Conservation (phyloP, 2,113 vertebrate species). For the Zonotrichia leucophrys region DNA sequence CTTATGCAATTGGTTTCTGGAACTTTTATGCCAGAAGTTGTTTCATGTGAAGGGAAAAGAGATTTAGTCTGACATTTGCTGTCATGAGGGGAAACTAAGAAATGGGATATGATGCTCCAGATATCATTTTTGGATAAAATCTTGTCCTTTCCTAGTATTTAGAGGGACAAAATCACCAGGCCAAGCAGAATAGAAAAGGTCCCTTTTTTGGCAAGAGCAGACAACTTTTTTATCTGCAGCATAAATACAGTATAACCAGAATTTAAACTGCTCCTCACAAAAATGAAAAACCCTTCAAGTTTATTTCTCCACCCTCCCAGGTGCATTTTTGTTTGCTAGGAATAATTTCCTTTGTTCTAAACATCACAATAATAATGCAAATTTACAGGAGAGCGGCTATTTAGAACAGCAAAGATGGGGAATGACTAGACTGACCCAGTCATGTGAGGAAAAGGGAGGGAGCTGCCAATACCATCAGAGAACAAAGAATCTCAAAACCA, state of each 20-base stretch:
- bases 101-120: neutral
- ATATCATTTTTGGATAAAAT: neutral
- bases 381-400: neutral
- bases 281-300: neutral
- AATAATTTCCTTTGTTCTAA: neutral
- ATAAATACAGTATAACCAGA: neutral
- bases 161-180: neutral
- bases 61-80: slow-evolving; percentile 12
- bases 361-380: neutral
- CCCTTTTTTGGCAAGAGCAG: neutral
- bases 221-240: neutral
- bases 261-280: neutral
- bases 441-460: neutral
- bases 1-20: slow-evolving; percentile 16
- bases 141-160: neutral
- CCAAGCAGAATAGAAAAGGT: neutral
- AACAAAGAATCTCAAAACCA: neutral
- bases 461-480: neutral
- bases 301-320: neutral
- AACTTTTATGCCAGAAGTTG: neutral
- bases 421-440: neutral
- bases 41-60: neutral
- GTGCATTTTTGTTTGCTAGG: neutral
- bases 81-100: neutral
- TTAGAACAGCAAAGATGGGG: neutral